These are phyloP conservation scores for Cephus pulcher DNA, from an alignment of 2,888 invertebrate genomes.

Conservation along the genomic window DNA sequence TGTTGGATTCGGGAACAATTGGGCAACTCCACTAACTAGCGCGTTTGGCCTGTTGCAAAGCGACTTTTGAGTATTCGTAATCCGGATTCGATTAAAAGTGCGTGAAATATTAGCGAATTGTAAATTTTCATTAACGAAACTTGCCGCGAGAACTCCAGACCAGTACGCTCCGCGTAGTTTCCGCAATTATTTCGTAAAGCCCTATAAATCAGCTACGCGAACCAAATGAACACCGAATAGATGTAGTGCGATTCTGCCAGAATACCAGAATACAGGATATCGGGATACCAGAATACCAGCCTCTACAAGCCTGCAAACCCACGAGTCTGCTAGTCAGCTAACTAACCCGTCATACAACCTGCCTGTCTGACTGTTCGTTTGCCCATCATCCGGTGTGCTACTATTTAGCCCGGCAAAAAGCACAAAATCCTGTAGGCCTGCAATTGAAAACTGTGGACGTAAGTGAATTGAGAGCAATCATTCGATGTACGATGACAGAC, in stretches of 20 bases:
- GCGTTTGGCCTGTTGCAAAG: no score
- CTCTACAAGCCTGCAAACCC: no score
- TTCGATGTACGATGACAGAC: neutral
- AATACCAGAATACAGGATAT: neutral
- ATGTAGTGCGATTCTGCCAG: constrained; percentile 2
- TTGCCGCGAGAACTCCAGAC: constrained; percentile 40
- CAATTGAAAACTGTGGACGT: constrained; percentile 33
- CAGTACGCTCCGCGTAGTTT: constrained; percentile 24
- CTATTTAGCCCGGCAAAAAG: neutral
- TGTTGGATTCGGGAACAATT: no score
- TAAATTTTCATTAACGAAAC: constrained; percentile 56
- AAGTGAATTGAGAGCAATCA: constrained; percentile 18
- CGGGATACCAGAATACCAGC: no score
- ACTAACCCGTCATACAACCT: no score
- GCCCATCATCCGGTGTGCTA: neutral
- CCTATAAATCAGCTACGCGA: constrained; percentile 49
- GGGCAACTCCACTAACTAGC: no score
- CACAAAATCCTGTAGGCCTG: constrained; percentile 10
- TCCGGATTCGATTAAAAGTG: neutral
- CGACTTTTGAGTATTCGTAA: no score
- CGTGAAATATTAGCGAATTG: constrained; percentile 15
- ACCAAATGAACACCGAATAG: constrained; percentile 40
- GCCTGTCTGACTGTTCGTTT: no score
- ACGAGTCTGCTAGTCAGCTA: no score
- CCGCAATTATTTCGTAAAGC: constrained; percentile 48